Conservation (phyloP, 2,113 vertebrate species). For the Paracanthobrama guichenoti region DNA sequence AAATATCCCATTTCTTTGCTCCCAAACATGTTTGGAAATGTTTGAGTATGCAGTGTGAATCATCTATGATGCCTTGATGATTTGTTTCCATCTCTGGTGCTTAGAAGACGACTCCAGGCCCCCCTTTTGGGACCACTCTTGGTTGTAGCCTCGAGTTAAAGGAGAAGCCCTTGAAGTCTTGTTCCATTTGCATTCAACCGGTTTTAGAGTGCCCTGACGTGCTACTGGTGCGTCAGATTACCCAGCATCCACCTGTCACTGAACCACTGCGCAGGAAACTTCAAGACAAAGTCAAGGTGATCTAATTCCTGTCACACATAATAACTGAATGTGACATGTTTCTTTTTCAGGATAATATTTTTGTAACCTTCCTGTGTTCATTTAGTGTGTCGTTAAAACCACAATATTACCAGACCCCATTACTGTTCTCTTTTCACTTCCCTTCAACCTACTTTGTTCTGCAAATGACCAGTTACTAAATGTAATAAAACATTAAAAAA, state of each 20-base stretch:
- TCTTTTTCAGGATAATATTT: not conserved
- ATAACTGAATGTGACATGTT: not conserved
- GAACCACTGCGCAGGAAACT: slow-evolving; percentile 69
- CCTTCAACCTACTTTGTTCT: not conserved
- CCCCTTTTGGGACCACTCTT: slow-evolving; percentile 60
- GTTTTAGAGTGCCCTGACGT: slow-evolving; percentile 77
- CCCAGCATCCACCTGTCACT: slow-evolving; percentile 75
- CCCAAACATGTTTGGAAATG: not conserved
- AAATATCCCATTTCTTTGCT: not conserved
- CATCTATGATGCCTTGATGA: not conserved
- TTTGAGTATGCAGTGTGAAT: not conserved
- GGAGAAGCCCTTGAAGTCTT: slow-evolving; percentile 45
- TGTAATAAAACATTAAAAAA: no score
- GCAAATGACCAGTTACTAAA: not conserved
- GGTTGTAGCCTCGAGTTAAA: slow-evolving; percentile 73
- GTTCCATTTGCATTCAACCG: slow-evolving; percentile 12
- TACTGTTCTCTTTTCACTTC: slow-evolving; percentile 3
- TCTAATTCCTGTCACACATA: not conserved
- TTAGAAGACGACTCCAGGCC: slow-evolving; percentile 73
- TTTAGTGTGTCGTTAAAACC: not conserved
- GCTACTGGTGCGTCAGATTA: slow-evolving; percentile 82
- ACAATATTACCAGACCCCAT: not conserved
- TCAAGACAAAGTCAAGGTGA: slow-evolving; percentile 83
- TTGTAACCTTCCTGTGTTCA: not conserved
- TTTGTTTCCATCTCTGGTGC: slow-evolving; percentile 14